Conservation (phyloP, 2,888 invertebrate species). For the Mellilla xanthometata region DNA sequence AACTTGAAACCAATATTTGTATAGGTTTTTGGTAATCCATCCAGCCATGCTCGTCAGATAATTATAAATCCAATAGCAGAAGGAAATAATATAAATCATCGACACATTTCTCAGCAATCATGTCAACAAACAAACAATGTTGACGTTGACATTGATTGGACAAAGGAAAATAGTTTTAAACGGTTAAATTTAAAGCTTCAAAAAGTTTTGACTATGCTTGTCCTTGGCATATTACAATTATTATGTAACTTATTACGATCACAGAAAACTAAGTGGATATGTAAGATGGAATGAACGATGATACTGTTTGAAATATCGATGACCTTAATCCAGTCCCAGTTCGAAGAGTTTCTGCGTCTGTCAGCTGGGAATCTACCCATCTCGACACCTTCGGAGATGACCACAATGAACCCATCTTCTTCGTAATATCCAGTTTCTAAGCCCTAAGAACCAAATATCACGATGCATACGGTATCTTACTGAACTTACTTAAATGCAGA, state of each 20-base stretch:
- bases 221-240: constrained; percentile 28
- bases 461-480: constrained; percentile 61
- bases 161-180: constrained; percentile 4
- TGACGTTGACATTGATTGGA: constrained; percentile 16
- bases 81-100: neutral
- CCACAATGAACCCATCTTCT: constrained; percentile 82
- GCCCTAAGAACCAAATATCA: constrained; percentile 70
- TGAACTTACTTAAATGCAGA: constrained; percentile 19
- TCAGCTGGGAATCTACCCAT: constrained; percentile 84
- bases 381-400: constrained; percentile 84
- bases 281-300: constrained; percentile 66
- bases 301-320: constrained; percentile 65
- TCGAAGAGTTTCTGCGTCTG: constrained; percentile 82
- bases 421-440: constrained; percentile 84
- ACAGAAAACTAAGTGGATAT: constrained; percentile 42
- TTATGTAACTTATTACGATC: constrained; percentile 24
- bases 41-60: constrained; percentile 46
- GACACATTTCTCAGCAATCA: constrained; percentile 7
- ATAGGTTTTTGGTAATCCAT: constrained; percentile 53
- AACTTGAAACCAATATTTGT: constrained; percentile 45
- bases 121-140: constrained; percentile 22
- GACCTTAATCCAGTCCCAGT: constrained; percentile 88
- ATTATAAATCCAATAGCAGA: constrained; percentile 11
- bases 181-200: constrained; percentile 7
- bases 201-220: constrained; percentile 28